These are phyloP conservation scores for Barnardius zonarius DNA, from an alignment of 2,113 vertebrate species.

Conservation along the genomic window DNA sequence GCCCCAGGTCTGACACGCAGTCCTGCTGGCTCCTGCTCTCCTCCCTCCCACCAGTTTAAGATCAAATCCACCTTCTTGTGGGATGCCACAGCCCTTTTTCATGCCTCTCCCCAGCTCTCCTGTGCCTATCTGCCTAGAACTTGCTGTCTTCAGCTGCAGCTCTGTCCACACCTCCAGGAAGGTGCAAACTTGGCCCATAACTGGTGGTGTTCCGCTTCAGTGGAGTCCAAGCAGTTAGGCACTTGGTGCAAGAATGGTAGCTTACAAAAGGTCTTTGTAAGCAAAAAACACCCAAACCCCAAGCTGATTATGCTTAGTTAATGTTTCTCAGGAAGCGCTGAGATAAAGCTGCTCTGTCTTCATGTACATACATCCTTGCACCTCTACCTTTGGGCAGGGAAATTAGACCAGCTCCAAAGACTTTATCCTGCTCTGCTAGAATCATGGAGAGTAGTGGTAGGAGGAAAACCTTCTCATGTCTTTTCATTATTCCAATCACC, in stretches of 20 bases:
- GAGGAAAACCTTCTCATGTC: not conserved
- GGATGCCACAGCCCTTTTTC: not conserved
- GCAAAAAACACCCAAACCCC: not conserved
- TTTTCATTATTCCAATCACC: not conserved
- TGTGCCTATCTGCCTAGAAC: not conserved
- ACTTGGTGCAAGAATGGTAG: not conserved
- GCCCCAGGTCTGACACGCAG: not conserved
- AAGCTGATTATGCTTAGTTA: not conserved
- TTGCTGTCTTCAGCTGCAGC: not conserved
- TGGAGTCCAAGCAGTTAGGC: not conserved
- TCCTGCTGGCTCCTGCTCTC: not conserved
- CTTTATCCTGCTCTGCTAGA: not conserved
- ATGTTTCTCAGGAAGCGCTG: not conserved
- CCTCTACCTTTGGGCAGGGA: not conserved
- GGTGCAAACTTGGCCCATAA: not conserved
- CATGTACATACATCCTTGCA: not conserved
- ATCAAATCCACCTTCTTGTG: not conserved
- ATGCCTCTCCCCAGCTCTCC: not conserved
- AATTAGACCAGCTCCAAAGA: not conserved
- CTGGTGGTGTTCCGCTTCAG: not conserved
- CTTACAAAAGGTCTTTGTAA: not conserved
- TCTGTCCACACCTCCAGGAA: not conserved
- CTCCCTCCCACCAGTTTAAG: not conserved
- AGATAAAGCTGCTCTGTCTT: not conserved
- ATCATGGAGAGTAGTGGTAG: not conserved